Base-by-base conservation (phyloP, 2,888 invertebrate species). In the Trissonchulus latispiculum region DNA sequence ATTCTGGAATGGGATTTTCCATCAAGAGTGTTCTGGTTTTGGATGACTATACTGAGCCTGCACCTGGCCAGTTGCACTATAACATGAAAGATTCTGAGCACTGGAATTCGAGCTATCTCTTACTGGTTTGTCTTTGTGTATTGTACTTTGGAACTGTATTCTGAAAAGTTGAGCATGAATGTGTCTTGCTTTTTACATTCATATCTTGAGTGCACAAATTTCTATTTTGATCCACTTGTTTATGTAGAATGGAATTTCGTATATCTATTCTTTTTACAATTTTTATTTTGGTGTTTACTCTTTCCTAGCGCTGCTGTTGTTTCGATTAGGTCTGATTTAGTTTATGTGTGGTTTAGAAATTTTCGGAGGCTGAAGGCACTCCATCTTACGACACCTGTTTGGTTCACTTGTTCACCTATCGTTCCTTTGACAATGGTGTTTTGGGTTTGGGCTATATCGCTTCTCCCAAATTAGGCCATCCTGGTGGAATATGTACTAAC, bases 401-500 rank as follows among this genome's bases (percentile, higher is more conserved):
- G 82, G 95, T 95, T 72, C 96, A 96, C 85, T 88, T 96, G 79
- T 96, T 96, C 86, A 96, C 95, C 75, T 94, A 95, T 85, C 89
- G 95, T 74, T 92, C 93, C 86, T 96, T 96, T 84, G 92, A 93
- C 85, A 93, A 93, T 77, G 95, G 95, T 15, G 95, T 95, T 79
- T 88, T 96, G 76, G 96, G 95, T 36, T 87, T 96, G 78, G 96
- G 95, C 66, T 96, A 95, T 85, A 95, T 96, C 75, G 95, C 95
- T 70, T 95, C 95, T 71, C 93, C 93, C 48, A 87, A 94, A 77
- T 87, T 91, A 76, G 93, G 94, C 86, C 93, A 93, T 64, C 93
- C 94, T 72, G 96, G 95, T 78, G 96, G 96, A 74, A 94, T 96
- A 81, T 96, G 96, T 82, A 95, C 95, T 77, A 92, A 93, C 87